phyloP scores from a whole-genome alignment of 1,140 invertebrate genomes.

The Brachionus sp. region DNA sequence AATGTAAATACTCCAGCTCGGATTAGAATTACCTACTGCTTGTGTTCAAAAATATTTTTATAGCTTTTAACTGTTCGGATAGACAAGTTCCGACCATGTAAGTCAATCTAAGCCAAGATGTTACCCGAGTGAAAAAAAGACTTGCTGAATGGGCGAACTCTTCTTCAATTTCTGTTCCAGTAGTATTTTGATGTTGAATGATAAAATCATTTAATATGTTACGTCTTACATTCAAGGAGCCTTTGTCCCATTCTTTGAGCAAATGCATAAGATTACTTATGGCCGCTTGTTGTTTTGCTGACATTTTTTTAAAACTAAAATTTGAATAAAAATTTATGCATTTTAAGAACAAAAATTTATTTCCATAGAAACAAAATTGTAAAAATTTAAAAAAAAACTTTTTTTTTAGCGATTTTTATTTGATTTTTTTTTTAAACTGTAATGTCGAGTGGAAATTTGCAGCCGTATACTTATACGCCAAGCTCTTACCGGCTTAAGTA shows the following conservation, averaged over 20 bases:
- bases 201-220: constrained; percentile 58
- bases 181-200: constrained; percentile 57
- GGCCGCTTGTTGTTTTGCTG: constrained; percentile 57
- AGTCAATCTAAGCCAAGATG: constrained; percentile 56
- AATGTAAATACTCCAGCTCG: background rate
- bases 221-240: constrained; percentile 52
- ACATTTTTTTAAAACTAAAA: constrained; percentile 50
- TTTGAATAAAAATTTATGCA: background rate
- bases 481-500: constrained; percentile 60
- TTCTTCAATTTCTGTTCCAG: constrained; percentile 58
- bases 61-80: constrained; percentile 54
- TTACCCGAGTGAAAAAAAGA: constrained; percentile 58
- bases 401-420: background rate
- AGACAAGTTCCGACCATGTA: constrained; percentile 58
- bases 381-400: background rate
- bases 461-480: background rate
- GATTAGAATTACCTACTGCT: constrained; percentile 56
- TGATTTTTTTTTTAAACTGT: background rate
- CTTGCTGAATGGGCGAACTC: constrained; percentile 60
- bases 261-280: constrained; percentile 55
- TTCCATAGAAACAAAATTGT: constrained; percentile 4
- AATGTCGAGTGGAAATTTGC: constrained; percentile 9
- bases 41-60: constrained; percentile 57
- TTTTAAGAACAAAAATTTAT: constrained; percentile 4
- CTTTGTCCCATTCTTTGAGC: constrained; percentile 59